phyloP scores from a whole-genome alignment of 2,113 vertebrate species.

The Corythoichthys intestinalis region DNA sequence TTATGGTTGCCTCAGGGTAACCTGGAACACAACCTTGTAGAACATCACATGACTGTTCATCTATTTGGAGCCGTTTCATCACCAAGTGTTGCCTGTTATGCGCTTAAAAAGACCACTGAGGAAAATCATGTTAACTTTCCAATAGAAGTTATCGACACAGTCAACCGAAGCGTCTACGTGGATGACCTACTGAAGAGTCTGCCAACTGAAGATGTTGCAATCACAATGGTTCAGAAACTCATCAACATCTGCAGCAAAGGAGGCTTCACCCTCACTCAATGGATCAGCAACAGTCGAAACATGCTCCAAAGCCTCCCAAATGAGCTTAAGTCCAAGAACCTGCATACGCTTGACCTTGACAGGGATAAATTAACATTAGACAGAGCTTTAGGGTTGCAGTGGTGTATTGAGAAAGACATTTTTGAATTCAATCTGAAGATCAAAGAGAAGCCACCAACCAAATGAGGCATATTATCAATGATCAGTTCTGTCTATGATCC shows the following conservation, averaged over 20 bases:
- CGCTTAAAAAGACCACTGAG: background rate
- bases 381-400: constrained; percentile 8
- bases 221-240: constrained; percentile 9
- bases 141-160: constrained; percentile 1
- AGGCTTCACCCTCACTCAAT: constrained; percentile 15
- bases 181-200: constrained; percentile 23
- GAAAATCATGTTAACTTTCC: background rate
- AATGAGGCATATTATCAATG: background rate
- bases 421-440: constrained; percentile 11
- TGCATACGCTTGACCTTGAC: constrained; percentile 5
- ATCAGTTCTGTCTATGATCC: constrained; percentile 16
- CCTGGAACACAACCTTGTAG: background rate
- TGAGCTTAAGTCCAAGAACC: background rate
- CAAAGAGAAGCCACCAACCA: constrained; percentile 7
- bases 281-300: constrained; percentile 11
- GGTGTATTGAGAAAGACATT: constrained; percentile 19
- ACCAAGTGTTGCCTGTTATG: constrained; percentile 5
- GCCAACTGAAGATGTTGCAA: constrained; percentile 8
- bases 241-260: constrained; percentile 8
- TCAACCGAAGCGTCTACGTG: constrained; percentile 16
- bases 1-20: constrained; percentile 1
- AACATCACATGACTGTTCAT: background rate
- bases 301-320: constrained; percentile 17
- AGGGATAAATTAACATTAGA: constrained; percentile 8
- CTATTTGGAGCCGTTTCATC: background rate